A percentile compares a stretch with the other conserved stretches of the same genome.
phyloP scores from a whole-genome alignment of 2,888 invertebrate species.

The Eledona agricola region DNA sequence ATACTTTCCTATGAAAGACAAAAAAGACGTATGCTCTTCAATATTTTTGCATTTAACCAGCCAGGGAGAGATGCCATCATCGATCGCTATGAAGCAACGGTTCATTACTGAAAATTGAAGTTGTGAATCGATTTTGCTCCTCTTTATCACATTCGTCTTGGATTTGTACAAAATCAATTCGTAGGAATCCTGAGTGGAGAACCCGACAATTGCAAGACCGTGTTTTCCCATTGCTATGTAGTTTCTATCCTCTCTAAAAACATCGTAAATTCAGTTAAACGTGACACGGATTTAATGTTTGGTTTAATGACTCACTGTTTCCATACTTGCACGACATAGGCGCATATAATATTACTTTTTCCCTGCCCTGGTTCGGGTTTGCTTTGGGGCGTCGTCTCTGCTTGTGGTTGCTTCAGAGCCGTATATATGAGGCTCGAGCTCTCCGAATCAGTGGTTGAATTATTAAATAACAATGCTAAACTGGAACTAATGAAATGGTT shows the following conservation, averaged over 20 bases:
- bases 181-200: constrained; percentile 44
- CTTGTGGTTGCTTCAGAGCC: constrained; percentile 53
- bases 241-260: constrained; percentile 52
- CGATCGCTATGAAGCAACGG: constrained; percentile 53
- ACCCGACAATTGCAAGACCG: constrained; percentile 62
- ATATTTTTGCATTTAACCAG: constrained; percentile 51
- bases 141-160: constrained; percentile 55
- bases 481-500: constrained; percentile 48
- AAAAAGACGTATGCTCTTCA: constrained; percentile 49
- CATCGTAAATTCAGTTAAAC: constrained; percentile 1
- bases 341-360: constrained; percentile 47
- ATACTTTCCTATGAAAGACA: constrained; percentile 40
- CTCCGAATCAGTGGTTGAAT: constrained; percentile 15
- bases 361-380: constrained; percentile 33
- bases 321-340: constrained; percentile 50
- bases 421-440: constrained; percentile 49
- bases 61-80: constrained; percentile 56
- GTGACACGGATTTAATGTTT: too few species aligned
- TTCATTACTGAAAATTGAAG: constrained; percentile 48
- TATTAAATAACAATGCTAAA: constrained; percentile 50
- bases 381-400: constrained; percentile 21
- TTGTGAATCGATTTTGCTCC: constrained; percentile 45
- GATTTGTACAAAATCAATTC: constrained; percentile 59
- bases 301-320: constrained; percentile 55
- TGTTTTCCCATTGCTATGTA: constrained; percentile 59